Conservation (phyloP, 2,113 vertebrate genomes). For the Pseudonaja textilis region DNA sequence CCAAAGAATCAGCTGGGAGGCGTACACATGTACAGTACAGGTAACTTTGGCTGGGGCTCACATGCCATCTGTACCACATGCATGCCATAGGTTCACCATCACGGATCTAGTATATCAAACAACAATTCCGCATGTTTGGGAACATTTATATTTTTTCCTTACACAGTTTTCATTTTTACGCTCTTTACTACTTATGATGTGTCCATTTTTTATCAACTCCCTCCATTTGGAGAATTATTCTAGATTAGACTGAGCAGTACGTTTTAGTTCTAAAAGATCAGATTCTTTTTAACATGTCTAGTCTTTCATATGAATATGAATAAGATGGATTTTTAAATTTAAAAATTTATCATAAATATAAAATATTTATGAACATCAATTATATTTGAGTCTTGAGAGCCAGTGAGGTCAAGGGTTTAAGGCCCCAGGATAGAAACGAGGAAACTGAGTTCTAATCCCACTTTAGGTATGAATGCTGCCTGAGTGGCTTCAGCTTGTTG, state of each 20-base stretch:
- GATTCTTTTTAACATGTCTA: neutral
- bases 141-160: neutral
- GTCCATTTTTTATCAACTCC: neutral
- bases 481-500: neutral
- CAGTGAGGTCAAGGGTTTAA: neutral
- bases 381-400: neutral
- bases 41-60: no score
- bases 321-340: neutral
- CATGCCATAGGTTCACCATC: no score
- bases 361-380: neutral
- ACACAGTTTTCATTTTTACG: neutral
- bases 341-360: neutral
- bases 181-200: neutral
- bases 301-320: neutral
- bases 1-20: no score
- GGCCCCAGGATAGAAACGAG: neutral
- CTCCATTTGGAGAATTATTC: neutral
- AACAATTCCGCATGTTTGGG: neutral
- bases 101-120: neutral
- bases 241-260: neutral
- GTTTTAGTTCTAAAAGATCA: neutral
- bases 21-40: no score
- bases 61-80: no score
- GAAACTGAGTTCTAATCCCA: neutral
- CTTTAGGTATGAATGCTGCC: neutral